A percentile compares a stretch with the other conserved stretches of the same genome.
Evolutionary conservation across 2,113 vertebrate species (phyloP).

Genomic region (Chloropsis hardwickii): DNA sequence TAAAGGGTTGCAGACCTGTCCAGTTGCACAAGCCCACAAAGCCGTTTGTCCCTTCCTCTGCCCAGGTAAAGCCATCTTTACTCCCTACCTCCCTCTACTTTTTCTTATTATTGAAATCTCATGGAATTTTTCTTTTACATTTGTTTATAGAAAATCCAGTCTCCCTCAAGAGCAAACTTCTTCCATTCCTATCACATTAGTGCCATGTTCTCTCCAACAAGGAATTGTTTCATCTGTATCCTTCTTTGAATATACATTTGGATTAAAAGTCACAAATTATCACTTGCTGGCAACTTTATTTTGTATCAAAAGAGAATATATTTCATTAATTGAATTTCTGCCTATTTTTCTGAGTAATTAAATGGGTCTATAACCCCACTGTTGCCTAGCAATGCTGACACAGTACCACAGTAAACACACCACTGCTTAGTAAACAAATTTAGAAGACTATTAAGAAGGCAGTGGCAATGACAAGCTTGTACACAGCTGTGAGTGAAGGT

Average conservation of each 20-base stretch:
- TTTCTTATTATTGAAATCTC: background rate
- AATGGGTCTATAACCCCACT: background rate
- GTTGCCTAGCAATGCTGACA: constrained; percentile 31
- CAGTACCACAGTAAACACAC: background rate
- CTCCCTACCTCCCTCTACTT: background rate
- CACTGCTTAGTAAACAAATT: background rate
- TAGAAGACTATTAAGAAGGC: background rate
- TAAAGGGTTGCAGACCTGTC: background rate
- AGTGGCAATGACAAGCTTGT: background rate
- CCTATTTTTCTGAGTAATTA: background rate
- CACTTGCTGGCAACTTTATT: background rate
- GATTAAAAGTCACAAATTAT: background rate
- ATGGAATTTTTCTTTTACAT: background rate
- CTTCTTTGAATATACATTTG: background rate
- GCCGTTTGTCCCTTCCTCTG: background rate
- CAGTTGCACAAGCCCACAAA: background rate
- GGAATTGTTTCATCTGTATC: background rate
- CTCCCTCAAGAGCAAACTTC: background rate
- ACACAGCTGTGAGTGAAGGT: background rate
- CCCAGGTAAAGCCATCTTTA: background rate
- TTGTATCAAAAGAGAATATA: background rate
- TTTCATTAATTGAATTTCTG: background rate
- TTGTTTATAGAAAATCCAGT: background rate
- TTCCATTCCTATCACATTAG: background rate
- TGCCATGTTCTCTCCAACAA: background rate